Conservation (phyloP, 2,888 invertebrate genomes). For the Ptilodon capucinus region DNA sequence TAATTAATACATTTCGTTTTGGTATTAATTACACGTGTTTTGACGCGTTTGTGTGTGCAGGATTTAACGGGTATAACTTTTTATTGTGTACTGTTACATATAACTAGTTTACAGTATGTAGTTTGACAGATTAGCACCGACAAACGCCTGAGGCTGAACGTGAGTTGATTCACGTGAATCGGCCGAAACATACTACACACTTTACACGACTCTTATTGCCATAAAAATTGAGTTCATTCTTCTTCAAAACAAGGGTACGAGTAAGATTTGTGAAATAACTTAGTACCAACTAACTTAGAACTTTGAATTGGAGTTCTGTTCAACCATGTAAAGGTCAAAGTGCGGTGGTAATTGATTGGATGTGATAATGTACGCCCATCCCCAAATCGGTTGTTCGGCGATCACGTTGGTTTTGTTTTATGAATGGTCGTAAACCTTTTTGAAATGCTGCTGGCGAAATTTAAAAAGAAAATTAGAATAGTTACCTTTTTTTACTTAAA, state of each 20-base stretch:
- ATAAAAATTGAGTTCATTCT: background rate
- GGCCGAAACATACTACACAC: background rate
- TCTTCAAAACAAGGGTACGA: background rate
- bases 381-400: slow-evolving; percentile 30
- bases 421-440: slow-evolving; percentile 24
- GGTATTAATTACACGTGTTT: too few relatives aligned
- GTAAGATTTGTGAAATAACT: background rate
- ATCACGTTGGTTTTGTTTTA: slow-evolving; percentile 50
- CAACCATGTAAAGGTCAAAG: slow-evolving; percentile 17
- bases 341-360: slow-evolving; percentile 24
- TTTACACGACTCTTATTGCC: background rate
- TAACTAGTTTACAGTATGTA: slow-evolving; percentile 27
- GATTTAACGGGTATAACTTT: slow-evolving; percentile 1
- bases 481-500: too few relatives aligned
- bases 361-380: slow-evolving; percentile 46
- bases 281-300: slow-evolving; percentile 10
- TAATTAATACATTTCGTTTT: too few relatives aligned
- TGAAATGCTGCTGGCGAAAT: too few relatives aligned
- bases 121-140: slow-evolving; percentile 50
- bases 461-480: too few relatives aligned
- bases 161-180: slow-evolving; percentile 25
- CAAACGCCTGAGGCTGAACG: slow-evolving; percentile 39
- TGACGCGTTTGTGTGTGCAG: too few relatives aligned
- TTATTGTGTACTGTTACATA: slow-evolving; percentile 23
- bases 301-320: slow-evolving; percentile 20